Percentiles rank a stretch among this genome's conserved stretches.
Conservation (phyloP, 2,888 invertebrate genomes). For the Parapristionchus giblindavisi region DNA sequence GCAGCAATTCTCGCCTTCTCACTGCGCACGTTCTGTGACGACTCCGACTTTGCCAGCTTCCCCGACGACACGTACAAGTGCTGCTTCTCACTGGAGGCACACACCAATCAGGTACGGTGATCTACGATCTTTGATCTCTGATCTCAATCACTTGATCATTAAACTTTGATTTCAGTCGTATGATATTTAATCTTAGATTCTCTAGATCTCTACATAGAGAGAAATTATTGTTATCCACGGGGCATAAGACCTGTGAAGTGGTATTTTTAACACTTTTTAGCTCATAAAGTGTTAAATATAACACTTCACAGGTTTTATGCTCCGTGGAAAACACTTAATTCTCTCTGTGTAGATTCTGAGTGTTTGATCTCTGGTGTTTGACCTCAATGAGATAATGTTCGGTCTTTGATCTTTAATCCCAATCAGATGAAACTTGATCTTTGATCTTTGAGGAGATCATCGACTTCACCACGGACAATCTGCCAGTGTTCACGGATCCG, state of each 20-base stretch:
- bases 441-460: constrained; percentile 58
- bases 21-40: constrained; percentile 68
- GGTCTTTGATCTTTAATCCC: too few relatives aligned
- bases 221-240: too few relatives aligned
- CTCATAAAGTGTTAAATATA: too few relatives aligned
- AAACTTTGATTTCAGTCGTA: too few relatives aligned
- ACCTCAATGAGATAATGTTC: constrained; percentile 52
- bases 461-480: constrained; percentile 61
- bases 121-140: not conserved
- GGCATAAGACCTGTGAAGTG: too few relatives aligned
- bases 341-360: too few relatives aligned
- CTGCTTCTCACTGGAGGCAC: constrained; percentile 66
- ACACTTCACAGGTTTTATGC: too few relatives aligned
- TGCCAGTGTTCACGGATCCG: constrained; percentile 68
- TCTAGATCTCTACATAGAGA: too few relatives aligned
- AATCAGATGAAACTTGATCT: not conserved
- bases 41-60: constrained; percentile 66
- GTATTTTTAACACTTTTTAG: too few relatives aligned
- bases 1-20: constrained; percentile 64
- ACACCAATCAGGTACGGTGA: constrained; percentile 50
- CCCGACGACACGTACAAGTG: constrained; percentile 68
- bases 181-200: not conserved
- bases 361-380: too few relatives aligned
- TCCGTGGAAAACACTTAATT: too few relatives aligned
- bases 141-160: too few relatives aligned